Base-by-base conservation (phyloP, 2,797 vertebrate species). In the Spinibarbus caldwelli region DNA sequence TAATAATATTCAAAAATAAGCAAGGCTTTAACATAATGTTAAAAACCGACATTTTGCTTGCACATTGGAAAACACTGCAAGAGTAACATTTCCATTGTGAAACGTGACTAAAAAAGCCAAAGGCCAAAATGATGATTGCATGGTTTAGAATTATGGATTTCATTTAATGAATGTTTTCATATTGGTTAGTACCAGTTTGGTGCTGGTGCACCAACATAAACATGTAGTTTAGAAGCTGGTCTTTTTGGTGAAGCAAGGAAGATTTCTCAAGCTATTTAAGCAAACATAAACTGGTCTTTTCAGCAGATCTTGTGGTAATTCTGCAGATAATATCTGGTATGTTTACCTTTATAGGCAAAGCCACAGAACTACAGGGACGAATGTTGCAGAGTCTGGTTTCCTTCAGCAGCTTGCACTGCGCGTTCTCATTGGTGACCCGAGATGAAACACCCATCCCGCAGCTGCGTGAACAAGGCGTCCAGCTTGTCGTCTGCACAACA, bases 361-460 rank as follows among this genome's bases (percentile, higher is more conserved):
- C 90, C 86, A 94, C 90, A 59, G 95, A 93, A 88, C 93, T 94
- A 89, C 96, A 97, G 62, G 95, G 95, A 7, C 96, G 93, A 80
- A 96, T 78, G 93, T 95, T 95, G 91, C 96, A 97, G 77, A 96
- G 94, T 0, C 94, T 94, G 0, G 94, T 96, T 92, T 96, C 96
- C 90, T 96, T 96, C 89, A 94, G 90, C 89, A 96, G 92, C 85
- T 96, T 96, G 89, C 96, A 97, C 54, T 92, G 92, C 36, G 89
- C 92, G 80, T 96, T 96, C 89, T 96, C 93, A 10, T 95, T 96
- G 92, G 96, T 95, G 88, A 96, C 91, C 0, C 96, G 94, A 43
- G 95, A 95, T 34, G 96, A 97, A 64, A 96, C 89, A 19, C 96
- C 96, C 94, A 96, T 94, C 73, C 95, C 96, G n/a, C 96, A 97